Evolutionary conservation across 2,888 invertebrate species (phyloP).

Genomic region (Leucozona laternaria): DNA sequence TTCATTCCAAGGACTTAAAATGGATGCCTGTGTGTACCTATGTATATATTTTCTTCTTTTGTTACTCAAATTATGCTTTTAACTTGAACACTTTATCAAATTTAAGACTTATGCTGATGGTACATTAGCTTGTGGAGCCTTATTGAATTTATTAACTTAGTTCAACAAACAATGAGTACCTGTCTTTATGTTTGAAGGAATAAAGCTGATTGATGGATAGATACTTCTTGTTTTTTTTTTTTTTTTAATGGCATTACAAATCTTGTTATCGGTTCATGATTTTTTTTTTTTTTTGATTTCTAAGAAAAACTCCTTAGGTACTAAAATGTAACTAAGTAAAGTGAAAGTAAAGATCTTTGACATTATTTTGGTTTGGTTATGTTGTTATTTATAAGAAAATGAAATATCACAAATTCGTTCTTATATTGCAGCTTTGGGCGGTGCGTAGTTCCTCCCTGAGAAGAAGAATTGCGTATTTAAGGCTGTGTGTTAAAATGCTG

Average conservation of each 20-base stretch:
- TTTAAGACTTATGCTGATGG: slow-evolving; percentile 16
- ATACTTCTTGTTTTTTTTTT: background rate
- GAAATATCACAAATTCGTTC: no score
- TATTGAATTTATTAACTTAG: slow-evolving; percentile 26
- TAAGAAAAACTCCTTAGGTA: background rate
- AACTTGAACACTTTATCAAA: slow-evolving; percentile 23
- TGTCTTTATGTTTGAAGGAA: background rate
- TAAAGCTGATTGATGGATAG: slow-evolving; percentile 17
- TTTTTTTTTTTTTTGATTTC: background rate
- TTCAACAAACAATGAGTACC: slow-evolving; percentile 5
- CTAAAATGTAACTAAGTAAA: background rate
- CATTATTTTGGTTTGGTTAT: no score
- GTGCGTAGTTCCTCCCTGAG: no score
- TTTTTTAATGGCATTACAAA: background rate
- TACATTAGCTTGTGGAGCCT: slow-evolving; percentile 15
- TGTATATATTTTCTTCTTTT: background rate
- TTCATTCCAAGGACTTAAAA: background rate
- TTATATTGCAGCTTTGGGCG: no score
- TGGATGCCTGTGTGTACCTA: background rate
- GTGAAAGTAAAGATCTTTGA: no score
- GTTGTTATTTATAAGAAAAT: no score
- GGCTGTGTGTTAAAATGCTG: no score
- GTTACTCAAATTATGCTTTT: background rate
- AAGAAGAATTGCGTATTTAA: no score
- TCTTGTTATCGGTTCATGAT: background rate